Conservation (phyloP, 2,113 vertebrate genomes). For the Dromaius novaehollandiae region DNA sequence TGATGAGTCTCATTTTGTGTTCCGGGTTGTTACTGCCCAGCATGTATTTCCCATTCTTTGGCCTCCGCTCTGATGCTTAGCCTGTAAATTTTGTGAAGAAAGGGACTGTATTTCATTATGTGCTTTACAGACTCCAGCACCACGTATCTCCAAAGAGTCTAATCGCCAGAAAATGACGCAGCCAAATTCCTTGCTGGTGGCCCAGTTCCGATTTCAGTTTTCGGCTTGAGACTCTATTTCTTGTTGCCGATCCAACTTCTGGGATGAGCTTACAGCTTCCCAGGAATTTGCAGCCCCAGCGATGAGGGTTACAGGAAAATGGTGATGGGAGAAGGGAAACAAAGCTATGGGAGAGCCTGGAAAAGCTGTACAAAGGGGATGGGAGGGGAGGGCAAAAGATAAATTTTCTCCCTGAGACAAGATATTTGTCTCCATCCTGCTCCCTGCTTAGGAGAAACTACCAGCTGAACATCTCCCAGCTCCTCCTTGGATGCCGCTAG, state of each 20-base stretch:
- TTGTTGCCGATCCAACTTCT: not conserved
- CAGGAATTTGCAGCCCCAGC: not conserved
- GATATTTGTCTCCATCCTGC: not conserved
- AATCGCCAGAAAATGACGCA: not conserved
- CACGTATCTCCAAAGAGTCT: not conserved
- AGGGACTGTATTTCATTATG: not conserved
- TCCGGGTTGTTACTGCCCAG: not conserved
- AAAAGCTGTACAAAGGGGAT: not conserved
- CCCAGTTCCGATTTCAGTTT: conserved; percentile 4
- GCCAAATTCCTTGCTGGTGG: conserved; percentile 31
- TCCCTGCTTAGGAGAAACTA: not conserved
- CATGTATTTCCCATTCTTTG: not conserved
- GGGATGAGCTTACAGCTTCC: not conserved
- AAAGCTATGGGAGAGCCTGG: not conserved
- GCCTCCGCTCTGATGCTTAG: not conserved
- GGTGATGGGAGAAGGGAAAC: not conserved
- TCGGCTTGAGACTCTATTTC: not conserved
- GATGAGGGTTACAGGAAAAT: not conserved
- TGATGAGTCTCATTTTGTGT: not conserved
- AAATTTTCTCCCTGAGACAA: not conserved
- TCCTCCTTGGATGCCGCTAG: not conserved
- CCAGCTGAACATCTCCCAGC: not conserved
- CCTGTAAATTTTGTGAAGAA: not conserved
- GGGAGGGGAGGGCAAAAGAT: not conserved
- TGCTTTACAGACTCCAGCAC: not conserved